These are phyloP conservation scores for Anabas testudineus DNA, from an alignment of 2,797 vertebrate genomes.

Conservation along the genomic window DNA sequence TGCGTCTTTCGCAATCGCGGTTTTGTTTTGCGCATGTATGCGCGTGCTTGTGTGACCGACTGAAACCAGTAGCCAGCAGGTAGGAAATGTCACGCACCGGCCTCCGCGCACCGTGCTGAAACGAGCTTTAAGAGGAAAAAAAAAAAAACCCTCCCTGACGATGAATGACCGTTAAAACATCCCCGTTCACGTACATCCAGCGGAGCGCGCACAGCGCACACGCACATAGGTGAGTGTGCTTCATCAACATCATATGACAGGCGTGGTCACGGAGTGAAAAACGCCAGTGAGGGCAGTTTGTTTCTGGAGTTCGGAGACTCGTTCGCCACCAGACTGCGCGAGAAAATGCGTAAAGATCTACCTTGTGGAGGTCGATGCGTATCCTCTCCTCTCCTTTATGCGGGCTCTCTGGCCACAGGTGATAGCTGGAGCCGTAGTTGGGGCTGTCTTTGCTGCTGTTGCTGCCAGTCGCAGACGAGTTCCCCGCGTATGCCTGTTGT, in stretches of 20 bases:
- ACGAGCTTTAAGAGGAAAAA: no score
- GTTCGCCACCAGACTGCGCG: constrained; percentile 10
- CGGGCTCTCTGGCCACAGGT: constrained; percentile 86
- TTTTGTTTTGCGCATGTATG: constrained; percentile 13
- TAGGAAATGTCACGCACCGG: constrained; percentile 20
- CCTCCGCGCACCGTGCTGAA: constrained; percentile 30
- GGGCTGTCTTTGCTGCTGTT: constrained; percentile 82
- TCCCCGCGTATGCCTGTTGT: constrained; percentile 74
- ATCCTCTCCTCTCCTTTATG: constrained; percentile 82
- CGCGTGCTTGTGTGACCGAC: constrained; percentile 32
- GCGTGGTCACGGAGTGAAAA: constrained; percentile 74
- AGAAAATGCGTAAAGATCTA: constrained; percentile 46
- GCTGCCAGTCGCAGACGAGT: constrained; percentile 78
- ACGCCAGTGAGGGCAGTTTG: constrained; percentile 43
- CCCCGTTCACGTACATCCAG: constrained; percentile 4
- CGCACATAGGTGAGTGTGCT: constrained; percentile 37
- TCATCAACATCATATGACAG: constrained; percentile 73
- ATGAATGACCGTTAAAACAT: constrained; percentile 35
- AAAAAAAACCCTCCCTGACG: constrained; percentile 11
- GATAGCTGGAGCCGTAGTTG: constrained; percentile 86
- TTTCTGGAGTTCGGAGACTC: constrained; percentile 20
- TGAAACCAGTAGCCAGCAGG: constrained; percentile 29
- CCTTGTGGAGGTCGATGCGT: constrained; percentile 82
- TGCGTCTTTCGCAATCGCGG: constrained; percentile 10
- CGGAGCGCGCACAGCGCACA: constrained; percentile 36